Conservation (phyloP, 2,113 vertebrate species). For the Atrichornis clamosus region DNA sequence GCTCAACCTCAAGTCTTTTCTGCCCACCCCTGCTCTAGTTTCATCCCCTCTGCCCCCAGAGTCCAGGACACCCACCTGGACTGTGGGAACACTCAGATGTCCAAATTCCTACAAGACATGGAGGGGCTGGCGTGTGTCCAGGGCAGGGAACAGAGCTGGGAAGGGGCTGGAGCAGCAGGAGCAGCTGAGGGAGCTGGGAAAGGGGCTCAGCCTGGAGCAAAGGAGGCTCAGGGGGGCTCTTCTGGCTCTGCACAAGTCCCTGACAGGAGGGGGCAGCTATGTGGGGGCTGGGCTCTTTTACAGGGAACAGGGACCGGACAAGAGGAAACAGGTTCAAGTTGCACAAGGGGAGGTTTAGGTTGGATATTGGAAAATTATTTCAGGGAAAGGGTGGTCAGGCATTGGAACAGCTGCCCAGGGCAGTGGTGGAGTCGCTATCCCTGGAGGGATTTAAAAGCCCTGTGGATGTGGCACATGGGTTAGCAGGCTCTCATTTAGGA, state of each 20-base stretch:
- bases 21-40: not conserved
- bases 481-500: not conserved
- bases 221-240: not conserved
- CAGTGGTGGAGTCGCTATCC: not conserved
- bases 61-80: not conserved
- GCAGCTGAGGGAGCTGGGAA: not conserved
- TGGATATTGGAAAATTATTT: not conserved
- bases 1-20: not conserved
- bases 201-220: not conserved
- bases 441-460: not conserved
- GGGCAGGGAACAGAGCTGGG: fast-evolving
- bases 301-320: not conserved
- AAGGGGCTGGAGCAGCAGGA: not conserved
- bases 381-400: not conserved
- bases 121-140: fast-evolving
- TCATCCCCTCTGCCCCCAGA: not conserved
- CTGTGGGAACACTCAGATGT: not conserved
- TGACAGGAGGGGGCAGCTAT: not conserved
- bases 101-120: not conserved
- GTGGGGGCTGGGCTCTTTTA: fast-evolving
- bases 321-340: fast-evolving
- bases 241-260: not conserved
- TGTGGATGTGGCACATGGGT: not conserved
- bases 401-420: not conserved
- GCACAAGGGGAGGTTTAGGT: not conserved